Base-by-base conservation (phyloP, 2,113 vertebrate species). In the Mus musculus region DNA sequence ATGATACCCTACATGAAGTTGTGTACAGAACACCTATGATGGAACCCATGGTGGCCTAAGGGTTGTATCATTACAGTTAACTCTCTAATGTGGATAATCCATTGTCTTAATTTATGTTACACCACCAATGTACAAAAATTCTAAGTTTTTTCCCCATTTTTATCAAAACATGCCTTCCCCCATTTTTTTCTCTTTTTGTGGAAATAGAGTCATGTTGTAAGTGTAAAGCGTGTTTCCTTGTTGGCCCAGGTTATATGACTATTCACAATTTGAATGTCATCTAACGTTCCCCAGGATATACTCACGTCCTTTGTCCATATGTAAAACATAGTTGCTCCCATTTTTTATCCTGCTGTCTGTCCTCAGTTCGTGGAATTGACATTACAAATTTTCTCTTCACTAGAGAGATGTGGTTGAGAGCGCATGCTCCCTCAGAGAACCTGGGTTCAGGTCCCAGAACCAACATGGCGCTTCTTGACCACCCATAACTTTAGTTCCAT, bases 281-380 rank as follows among this genome's bases (percentile, higher is more conserved):
- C 72, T 65, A 56, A 91, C 46, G 88, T 69, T 33, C 67, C 13
- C 67, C 67, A 69, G 77, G 82, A 73, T 93, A 61, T 84, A 16
- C 5, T 39, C 22, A 61, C 16, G 36, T 84, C 33, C 5, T 63
- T 63, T 42, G 12, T 42, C 3, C 3, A 39, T 39, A 39, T 61
- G 59, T 61, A 63, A 61, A 42, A 28, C 12, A 26, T 28, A 49
- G 7, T 84, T 93, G 88, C 13, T 39, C 59, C 89, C 88, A 30
- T 69, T 88, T 59, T n/a, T 42, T 42, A 0, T 13, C 39, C 22
- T 42, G 54, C 54, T 26, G 1, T 39, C 11, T 82, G 12, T 61
- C n/a, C 24, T 28, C 56, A 42, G 56, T 63, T 84, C 20, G 42
- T 63, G 3, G 39, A 84, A 63, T n/a, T 42, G 81, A 3, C 81